These are phyloP conservation scores for Amiota minor DNA, from an alignment of 2,888 invertebrate species.

Conservation along the genomic window DNA sequence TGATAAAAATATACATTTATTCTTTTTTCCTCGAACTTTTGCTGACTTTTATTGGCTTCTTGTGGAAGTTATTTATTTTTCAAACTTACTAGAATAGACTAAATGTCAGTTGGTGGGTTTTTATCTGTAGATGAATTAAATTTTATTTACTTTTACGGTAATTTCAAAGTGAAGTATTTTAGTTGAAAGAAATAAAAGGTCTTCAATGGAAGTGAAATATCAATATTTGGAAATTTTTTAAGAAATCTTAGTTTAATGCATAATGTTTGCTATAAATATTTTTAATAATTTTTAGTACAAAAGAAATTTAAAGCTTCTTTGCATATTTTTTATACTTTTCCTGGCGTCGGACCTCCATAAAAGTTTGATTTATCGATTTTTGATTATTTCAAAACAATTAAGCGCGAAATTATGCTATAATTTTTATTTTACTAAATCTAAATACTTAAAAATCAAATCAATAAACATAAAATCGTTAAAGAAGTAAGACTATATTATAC, in stretches of 20 bases:
- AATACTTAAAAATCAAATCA: slow-evolving; percentile 10
- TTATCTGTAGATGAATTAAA: slow-evolving; percentile 42
- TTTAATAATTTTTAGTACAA: slow-evolving; percentile 6
- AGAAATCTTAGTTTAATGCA: background rate
- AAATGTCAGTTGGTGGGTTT: background rate
- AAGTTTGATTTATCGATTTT: background rate
- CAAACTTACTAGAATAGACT: background rate
- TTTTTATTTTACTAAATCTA: slow-evolving; percentile 11
- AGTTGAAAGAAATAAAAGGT: slow-evolving; percentile 1
- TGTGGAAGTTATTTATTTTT: slow-evolving; percentile 9
- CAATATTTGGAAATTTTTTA: background rate
- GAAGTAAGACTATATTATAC: slow-evolving; percentile 32
- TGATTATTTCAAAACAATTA: slow-evolving; percentile 7
- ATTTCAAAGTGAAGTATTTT: background rate
- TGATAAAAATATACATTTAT: slow-evolving; percentile 19
- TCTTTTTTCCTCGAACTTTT: slow-evolving; percentile 9
- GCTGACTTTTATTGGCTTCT: slow-evolving; percentile 36
- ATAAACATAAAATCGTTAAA: no score
- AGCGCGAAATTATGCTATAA: slow-evolving; percentile 27
- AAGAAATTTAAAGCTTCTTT: background rate
- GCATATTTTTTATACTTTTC: background rate
- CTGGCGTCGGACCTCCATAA: no score
- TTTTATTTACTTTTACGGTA: slow-evolving; percentile 33
- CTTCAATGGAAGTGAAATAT: background rate
- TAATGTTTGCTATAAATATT: slow-evolving; percentile 15